Base-by-base conservation (phyloP, 2,888 invertebrate species). In the Drosophila prolongata region DNA sequence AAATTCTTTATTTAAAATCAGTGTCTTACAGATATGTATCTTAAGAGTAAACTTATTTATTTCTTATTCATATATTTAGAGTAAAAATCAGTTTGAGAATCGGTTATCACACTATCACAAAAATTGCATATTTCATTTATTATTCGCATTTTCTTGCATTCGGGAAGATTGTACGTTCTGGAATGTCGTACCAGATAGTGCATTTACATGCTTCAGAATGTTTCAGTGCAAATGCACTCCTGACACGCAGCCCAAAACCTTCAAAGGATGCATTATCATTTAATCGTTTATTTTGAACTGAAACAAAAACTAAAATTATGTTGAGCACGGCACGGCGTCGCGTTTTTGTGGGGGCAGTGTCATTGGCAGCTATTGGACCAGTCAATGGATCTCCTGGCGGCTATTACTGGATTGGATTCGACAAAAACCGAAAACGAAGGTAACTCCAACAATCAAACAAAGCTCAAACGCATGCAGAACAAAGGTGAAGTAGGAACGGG, bases 101-200 rank as follows among this genome's bases (percentile, higher is more conserved):
- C 44, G 24, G 10, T 14, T 61, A 40, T 69, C 68, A 77, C 84
- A 88, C 72, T 76, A 73, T 69, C 86, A 86, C 89, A 86, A 90
- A 90, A 90, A 90, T 89, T 90, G 90, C 90, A 90, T 90, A 90
- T 89, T 79, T 78, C 52, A 55, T 76, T 75, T 49, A 42, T 57
- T 60, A 58, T 71, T 79, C 70, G 75, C 79, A 80, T 78, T 86
- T 80, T 80, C 55, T 73, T 78, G 75, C 72, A 79, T 79, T 75
- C 67, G 82, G 79, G 85, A 87, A 90, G 93, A 93, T 89, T 92
- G 93, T 92, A 93, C 94, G 93, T 94, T 93, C 94, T 95, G 95
- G 96, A 95, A 96, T 97, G 97, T 97, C 97, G 98, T 98, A 98
- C 98, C 98, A 98, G 98, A 98, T 98, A 97, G 98, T 98, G 98